A percentile compares a stretch with the other conserved stretches of the same genome.
Evolutionary conservation across 2,113 vertebrate species (phyloP).

Genomic region (Salvelinus sp.): DNA sequence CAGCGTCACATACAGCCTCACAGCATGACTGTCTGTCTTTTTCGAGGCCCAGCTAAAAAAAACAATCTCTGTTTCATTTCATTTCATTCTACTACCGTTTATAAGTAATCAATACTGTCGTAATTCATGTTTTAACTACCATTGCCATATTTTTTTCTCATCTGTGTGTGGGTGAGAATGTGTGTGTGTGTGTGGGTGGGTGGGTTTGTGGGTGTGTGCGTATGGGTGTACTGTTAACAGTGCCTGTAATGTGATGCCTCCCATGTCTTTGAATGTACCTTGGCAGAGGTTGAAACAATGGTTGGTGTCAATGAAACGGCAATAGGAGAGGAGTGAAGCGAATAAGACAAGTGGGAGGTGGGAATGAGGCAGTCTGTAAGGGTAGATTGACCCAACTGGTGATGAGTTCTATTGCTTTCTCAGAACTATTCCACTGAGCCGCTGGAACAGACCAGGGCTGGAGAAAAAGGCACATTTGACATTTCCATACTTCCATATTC

Average conservation of each 20-base stretch:
- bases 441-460: slow-evolving; percentile 22
- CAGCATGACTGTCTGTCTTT: background rate
- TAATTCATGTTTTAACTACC: background rate
- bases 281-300: slow-evolving; percentile 57
- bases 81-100: background rate
- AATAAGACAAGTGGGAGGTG: slow-evolving; percentile 35
- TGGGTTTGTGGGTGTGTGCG: slow-evolving; percentile 32
- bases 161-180: slow-evolving; percentile 33
- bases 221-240: slow-evolving; percentile 2
- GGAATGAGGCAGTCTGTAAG: slow-evolving; percentile 14
- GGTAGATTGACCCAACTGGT: slow-evolving; percentile 55
- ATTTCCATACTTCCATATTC: background rate
- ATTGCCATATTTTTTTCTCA: background rate
- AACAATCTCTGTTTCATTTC: background rate
- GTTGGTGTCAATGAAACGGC: slow-evolving; percentile 30
- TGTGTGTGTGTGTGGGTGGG: slow-evolving; percentile 59
- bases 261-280: slow-evolving; percentile 55
- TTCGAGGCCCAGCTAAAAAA: background rate
- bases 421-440: slow-evolving; percentile 55
- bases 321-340: slow-evolving; percentile 41
- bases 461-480: slow-evolving; percentile 1
- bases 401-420: slow-evolving; percentile 66
- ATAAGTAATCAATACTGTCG: background rate
- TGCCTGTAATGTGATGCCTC: slow-evolving; percentile 46
- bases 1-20: background rate